These are phyloP conservation scores for Thaumetopoea pityocampa DNA, from an alignment of 1,140 invertebrate species.

Conservation along the genomic window DNA sequence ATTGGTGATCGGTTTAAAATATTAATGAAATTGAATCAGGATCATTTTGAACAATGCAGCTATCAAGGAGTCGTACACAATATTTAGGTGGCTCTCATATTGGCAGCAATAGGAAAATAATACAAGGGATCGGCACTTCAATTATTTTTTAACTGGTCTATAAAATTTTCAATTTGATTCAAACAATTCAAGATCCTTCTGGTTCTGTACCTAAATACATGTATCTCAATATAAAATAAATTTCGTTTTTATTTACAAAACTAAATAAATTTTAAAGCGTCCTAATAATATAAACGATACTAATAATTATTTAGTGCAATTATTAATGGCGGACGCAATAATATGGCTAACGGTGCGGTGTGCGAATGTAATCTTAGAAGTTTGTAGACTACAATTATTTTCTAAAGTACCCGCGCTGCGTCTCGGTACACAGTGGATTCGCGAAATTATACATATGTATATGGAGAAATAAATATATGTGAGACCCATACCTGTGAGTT, in stretches of 20 bases:
- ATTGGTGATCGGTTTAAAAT: neutral
- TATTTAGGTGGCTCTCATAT: no score
- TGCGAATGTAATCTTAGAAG: slow-evolving; percentile 55
- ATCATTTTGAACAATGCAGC: no score
- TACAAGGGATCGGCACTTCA: neutral
- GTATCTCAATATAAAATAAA: no score
- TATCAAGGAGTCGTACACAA: no score
- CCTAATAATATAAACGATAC: slow-evolving; percentile 32
- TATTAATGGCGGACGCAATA: slow-evolving; percentile 46
- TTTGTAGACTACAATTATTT: slow-evolving; percentile 66
- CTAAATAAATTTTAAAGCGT: slow-evolving; percentile 15
- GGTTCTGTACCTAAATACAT: no score
- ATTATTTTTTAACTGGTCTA: neutral
- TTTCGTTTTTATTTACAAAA: slow-evolving; percentile 39
- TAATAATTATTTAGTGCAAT: slow-evolving; percentile 49
- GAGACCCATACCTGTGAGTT: slow-evolving; percentile 43
- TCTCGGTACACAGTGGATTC: slow-evolving; percentile 70
- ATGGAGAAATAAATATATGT: slow-evolving; percentile 75
- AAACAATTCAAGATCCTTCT: no score
- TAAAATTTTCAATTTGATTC: no score
- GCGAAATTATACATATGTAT: slow-evolving; percentile 75
- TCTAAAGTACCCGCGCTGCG: slow-evolving; percentile 66
- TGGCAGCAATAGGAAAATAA: neutral
- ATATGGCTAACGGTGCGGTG: slow-evolving; percentile 37
- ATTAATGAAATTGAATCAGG: no score